Base-by-base conservation (phyloP, 53 echinoderm and acorn worm species). In the Temnopleurus reevesii region DNA sequence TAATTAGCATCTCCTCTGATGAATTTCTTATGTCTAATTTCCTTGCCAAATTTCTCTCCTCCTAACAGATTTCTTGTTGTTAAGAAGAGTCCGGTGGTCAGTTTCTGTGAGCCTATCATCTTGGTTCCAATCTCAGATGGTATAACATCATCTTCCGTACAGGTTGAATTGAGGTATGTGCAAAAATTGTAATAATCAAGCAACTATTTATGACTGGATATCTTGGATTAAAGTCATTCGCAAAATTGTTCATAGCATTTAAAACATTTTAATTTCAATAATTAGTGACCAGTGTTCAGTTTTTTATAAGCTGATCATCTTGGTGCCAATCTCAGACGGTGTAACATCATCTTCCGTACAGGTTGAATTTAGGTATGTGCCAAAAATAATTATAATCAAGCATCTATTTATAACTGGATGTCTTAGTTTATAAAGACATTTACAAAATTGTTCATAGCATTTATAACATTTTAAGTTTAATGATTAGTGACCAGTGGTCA, bases 401-500 rank as follows among this genome's bases (percentile, higher is more conserved):
- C n/a, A n/a, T n/a, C n/a, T n/a, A n/a, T n/a, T n/a, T n/a, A n/a
- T n/a, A n/a, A n/a, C n/a, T n/a, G n/a, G n/a, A n/a, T n/a, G n/a
- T n/a, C n/a, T n/a, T n/a, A n/a, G n/a, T n/a, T n/a, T n/a, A n/a
- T n/a, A n/a, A n/a, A n/a, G n/a, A n/a, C n/a, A n/a, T n/a, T n/a
- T n/a, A n/a, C n/a, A n/a, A n/a, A n/a, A n/a, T n/a, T n/a, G n/a
- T n/a, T n/a, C n/a, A n/a, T n/a, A n/a, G n/a, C n/a, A n/a, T n/a
- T n/a, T n/a, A n/a, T n/a, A n/a, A n/a, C n/a, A n/a, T n/a, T n/a
- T n/a, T n/a, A n/a, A n/a, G n/a, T n/a, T n/a, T n/a, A n/a, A n/a
- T n/a, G n/a, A n/a, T n/a, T n/a, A 97, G 90, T 94, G 95, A 86
- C 98, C 98, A n/a, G 59, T 92, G 56, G 95, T 95, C 12, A 95